Conservation (phyloP, 2,797 vertebrate genomes). For the Aselliscus stoliczkanus region DNA sequence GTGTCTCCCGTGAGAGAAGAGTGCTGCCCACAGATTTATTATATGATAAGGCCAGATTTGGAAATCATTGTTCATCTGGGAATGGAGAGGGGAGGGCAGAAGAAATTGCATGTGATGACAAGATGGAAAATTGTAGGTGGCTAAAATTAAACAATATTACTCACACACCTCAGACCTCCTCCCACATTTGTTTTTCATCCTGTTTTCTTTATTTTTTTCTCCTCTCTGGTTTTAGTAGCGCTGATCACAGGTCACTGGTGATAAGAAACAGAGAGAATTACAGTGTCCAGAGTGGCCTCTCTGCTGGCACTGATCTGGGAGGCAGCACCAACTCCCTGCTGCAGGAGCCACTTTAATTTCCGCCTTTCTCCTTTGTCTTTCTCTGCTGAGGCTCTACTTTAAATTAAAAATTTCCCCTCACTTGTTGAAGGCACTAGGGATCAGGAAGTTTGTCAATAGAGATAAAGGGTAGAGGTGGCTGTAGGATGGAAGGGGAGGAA, state of each 20-base stretch:
- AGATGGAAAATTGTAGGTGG: constrained; percentile 48
- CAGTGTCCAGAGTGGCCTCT: neutral
- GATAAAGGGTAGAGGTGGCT: neutral
- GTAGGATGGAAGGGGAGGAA: neutral
- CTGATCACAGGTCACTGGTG: neutral
- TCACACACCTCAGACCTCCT: constrained; percentile 65
- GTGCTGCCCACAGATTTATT: constrained; percentile 37
- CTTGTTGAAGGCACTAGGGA: neutral
- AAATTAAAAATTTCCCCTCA: neutral
- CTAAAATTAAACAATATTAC: constrained; percentile 70
- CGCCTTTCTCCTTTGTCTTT: neutral
- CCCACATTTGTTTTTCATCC: constrained; percentile 72
- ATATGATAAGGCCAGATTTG: constrained; percentile 19
- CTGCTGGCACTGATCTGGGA: neutral
- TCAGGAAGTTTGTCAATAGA: neutral
- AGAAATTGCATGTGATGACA: constrained; percentile 55
- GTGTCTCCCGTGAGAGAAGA: constrained; percentile 16
- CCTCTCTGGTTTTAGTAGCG: neutral
- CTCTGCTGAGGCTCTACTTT: neutral
- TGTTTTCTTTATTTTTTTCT: constrained; percentile 29
- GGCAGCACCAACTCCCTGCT: neutral
- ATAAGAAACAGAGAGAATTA: neutral
- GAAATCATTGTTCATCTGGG: constrained; percentile 58
- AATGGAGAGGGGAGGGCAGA: constrained; percentile 17
- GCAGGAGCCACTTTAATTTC: neutral